Conservation (phyloP, 1,140 invertebrate genomes). For the Pseudomyrmex sp. region DNA sequence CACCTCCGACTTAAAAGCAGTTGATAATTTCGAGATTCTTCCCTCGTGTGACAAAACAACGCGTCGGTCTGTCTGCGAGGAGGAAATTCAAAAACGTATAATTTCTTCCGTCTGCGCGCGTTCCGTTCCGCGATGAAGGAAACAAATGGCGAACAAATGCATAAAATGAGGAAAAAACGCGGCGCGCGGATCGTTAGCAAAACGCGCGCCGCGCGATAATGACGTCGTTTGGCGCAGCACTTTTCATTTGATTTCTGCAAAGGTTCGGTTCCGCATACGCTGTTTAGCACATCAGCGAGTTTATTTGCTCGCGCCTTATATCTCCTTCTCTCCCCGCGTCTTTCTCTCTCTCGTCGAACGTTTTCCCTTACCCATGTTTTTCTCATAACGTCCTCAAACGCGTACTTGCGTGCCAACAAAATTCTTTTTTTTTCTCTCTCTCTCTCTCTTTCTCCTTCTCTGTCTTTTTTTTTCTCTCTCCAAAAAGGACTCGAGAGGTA, state of each 20-base stretch:
- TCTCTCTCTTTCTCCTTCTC: constrained; percentile 19
- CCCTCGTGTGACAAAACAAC: neutral
- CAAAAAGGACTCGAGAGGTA: constrained; percentile 72
- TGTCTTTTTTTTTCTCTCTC: constrained; percentile 8
- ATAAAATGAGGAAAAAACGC: constrained; percentile 52
- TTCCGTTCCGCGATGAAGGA: neutral
- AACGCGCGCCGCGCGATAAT: constrained; percentile 62
- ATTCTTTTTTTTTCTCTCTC: constrained; percentile 52
- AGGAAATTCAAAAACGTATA: constrained; percentile 16
- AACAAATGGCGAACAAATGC: constrained; percentile 36
- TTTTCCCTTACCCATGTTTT: constrained; percentile 36
- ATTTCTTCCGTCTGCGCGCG: constrained; percentile 30
- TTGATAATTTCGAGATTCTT: neutral
- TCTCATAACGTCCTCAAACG: constrained; percentile 37
- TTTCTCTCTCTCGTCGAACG: neutral
- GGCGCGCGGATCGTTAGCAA: constrained; percentile 66
- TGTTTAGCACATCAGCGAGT: constrained; percentile 9
- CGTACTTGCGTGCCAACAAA: constrained; percentile 47
- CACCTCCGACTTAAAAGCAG: neutral
- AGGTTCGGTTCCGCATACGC: constrained; percentile 56
- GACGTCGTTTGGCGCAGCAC: constrained; percentile 67
- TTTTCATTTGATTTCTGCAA: constrained; percentile 65
- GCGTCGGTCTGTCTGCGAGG: neutral
- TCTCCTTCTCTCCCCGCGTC: neutral
- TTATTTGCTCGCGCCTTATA: neutral